Evolutionary conservation across 2,888 invertebrate species (phyloP), one percentile per base, ranked within the genome.

Genomic region (Diarsia rubi): DNA sequence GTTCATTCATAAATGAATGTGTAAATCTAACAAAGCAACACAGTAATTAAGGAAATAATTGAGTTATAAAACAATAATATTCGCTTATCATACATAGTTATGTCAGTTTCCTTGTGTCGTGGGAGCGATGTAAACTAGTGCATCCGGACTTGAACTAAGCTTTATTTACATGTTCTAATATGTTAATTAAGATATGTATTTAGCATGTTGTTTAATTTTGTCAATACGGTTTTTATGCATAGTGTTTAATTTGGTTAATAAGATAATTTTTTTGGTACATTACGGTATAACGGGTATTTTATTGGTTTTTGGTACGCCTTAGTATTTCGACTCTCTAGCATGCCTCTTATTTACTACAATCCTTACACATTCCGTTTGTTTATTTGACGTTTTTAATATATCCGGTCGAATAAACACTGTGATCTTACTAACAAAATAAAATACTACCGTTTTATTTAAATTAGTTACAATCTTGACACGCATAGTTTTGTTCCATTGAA

Each of bases 81-180:
- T 62, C 14, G 8, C 52, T 52, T 21, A 47, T 45, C 16, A 63
- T n/a, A 44, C 9, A 42, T 31, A 45, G n/a, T 27, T 52, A 8
- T 63, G 19, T 66, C 21, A 19, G 42, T 54, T 79, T 79, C 80
- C 80, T 54, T 21, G 37, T 44, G 11, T 73, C 66, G 74, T 78
- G 78, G 54, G 74, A 78, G 14, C 42, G 37, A 67, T 67, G 21
- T 71, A 14, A 59, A 77, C n/a, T 62, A 62, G 45, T 52, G 49
- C 73, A 79, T 64, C 49, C 44, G 14, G 49, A 60, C 21, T 27
- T 2, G 14, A 1, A 31, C 12, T 42, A n/a, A 1, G 9, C 12
- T 24, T 49, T 27, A 49, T n/a, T 76, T 6, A 9, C 16, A 45
- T 62, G 42, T 42, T 62, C 5, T 37, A 2, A 21, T 45, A 67